Percentiles rank a stretch among this genome's conserved stretches.
Evolutionary conservation across 2,113 vertebrate species (phyloP).

Genomic region (Australoheros scitulus): DNA sequence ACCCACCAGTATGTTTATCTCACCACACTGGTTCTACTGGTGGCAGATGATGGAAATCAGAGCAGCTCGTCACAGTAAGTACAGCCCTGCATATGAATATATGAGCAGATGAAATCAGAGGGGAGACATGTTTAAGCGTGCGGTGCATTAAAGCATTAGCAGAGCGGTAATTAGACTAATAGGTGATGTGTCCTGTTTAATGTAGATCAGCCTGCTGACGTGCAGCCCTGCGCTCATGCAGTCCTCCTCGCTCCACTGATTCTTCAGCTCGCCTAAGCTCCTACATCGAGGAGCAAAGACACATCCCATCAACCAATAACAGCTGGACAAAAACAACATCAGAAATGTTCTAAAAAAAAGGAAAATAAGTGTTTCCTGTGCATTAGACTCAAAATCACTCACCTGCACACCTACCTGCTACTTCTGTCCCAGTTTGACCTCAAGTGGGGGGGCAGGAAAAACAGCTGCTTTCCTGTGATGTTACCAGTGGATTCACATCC

Average conservation of each 20-base stretch:
- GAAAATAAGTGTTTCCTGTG: not conserved
- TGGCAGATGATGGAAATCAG: not conserved
- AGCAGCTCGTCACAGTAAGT: not conserved
- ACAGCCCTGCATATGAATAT: not conserved
- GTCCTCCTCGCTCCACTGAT: not conserved
- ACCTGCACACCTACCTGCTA: not conserved
- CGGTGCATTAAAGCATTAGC: not conserved
- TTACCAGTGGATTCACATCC: not conserved
- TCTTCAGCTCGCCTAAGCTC: not conserved
- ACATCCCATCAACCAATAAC: not conserved
- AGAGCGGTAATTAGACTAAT: not conserved
- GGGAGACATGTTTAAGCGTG: not conserved
- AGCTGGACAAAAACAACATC: not conserved
- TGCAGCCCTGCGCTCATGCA: not conserved
- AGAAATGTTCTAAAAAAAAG: not conserved
- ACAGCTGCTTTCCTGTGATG: not conserved
- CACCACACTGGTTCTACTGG: not conserved
- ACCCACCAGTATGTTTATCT: not conserved
- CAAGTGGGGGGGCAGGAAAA: not conserved
- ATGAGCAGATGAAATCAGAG: not conserved
- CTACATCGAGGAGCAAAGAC: not conserved
- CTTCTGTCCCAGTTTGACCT: not conserved
- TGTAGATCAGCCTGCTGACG: not conserved
- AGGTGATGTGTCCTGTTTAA: not conserved
- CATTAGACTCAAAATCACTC: not conserved